Conservation (phyloP, 2,113 vertebrate species). For the Lagopus muta region DNA sequence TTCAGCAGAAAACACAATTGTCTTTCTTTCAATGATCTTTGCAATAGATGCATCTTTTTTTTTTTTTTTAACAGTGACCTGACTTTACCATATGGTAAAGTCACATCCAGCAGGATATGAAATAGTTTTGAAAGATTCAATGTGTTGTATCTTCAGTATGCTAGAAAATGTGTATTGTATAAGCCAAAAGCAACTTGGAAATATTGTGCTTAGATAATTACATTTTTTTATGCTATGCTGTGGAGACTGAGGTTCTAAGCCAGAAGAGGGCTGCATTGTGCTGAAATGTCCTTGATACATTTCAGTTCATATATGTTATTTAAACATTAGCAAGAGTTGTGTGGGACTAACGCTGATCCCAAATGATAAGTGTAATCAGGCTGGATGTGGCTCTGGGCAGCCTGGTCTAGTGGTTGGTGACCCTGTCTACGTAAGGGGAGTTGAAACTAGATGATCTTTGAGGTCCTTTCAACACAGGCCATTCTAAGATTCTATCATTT, state of each 20-base stretch:
- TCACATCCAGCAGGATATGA: neutral
- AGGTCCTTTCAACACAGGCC: too few species aligned
- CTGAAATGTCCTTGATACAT: neutral
- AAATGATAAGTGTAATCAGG: neutral
- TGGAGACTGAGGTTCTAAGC: neutral
- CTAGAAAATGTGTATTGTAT: neutral
- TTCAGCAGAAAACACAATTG: neutral
- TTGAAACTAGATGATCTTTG: too few species aligned
- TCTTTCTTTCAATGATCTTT: neutral
- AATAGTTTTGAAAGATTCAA: neutral
- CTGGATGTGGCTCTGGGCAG: too few species aligned
- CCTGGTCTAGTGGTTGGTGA: too few species aligned
- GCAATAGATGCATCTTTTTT: neutral
- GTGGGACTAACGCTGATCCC: neutral
- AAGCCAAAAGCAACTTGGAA: neutral
- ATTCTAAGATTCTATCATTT: too few species aligned
- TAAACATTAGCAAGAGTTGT: neutral
- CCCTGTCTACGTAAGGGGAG: too few species aligned
- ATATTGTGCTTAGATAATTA: neutral
- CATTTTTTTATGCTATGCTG: neutral
- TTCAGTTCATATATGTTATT: neutral
- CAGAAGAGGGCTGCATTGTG: neutral
- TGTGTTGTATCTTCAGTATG: neutral
- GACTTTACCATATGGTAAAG: neutral
- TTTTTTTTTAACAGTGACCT: neutral